phyloP scores from a whole-genome alignment of 1,140 invertebrate species.

The Brachionus calyciflorus region DNA sequence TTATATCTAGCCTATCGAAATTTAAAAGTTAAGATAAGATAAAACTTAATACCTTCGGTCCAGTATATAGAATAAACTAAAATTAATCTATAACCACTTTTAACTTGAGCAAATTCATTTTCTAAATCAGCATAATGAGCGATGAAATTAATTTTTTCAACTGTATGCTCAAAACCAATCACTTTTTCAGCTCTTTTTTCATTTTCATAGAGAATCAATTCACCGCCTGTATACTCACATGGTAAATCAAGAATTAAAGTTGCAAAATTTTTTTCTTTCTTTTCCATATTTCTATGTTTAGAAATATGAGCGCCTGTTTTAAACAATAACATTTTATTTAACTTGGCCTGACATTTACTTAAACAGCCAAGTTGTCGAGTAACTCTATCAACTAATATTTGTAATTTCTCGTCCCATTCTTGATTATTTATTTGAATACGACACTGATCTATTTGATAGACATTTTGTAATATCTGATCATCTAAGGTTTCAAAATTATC shows the following conservation, averaged over 20 bases:
- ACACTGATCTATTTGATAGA: not conserved
- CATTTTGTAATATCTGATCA: not conserved
- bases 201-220: not conserved
- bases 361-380: not conserved
- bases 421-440: not conserved
- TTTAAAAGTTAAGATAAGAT: too few relatives aligned
- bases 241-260: not conserved
- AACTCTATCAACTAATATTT: not conserved
- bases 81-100: not conserved
- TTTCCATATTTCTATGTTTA: not conserved
- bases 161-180: not conserved
- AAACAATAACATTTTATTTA: not conserved
- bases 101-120: not conserved
- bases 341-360: not conserved
- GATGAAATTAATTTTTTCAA: not conserved
- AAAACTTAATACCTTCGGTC: not conserved
- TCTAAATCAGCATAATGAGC: not conserved
- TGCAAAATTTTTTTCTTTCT: constrained; percentile 9
- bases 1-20: too few relatives aligned
- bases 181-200: not conserved
- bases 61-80: constrained; percentile 15
- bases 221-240: not conserved
- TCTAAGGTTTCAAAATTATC: not conserved
- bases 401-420: not conserved
- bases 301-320: not conserved